These are phyloP conservation scores for Schizopygopsis pylzovi DNA, from an alignment of 2,797 vertebrate genomes.

Conservation along the genomic window DNA sequence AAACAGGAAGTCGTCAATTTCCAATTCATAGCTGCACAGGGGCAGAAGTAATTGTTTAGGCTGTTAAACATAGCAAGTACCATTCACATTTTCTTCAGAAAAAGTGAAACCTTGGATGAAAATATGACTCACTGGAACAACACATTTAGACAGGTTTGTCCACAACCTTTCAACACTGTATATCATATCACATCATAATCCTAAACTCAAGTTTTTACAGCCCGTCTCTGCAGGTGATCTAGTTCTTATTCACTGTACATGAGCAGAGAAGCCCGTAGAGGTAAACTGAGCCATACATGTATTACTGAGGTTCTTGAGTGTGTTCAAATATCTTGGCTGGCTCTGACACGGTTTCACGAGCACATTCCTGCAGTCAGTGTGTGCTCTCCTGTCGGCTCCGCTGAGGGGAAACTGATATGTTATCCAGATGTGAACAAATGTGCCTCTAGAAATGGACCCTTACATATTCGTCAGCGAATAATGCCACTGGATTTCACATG, in stretches of 20 bases:
- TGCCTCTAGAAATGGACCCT: no score
- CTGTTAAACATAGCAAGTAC: neutral
- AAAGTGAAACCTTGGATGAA: no score
- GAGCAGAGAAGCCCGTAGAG: conserved; percentile 27
- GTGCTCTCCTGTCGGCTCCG: conserved; percentile 33
- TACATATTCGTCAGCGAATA: conserved; percentile 25
- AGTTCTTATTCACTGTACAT: conserved; percentile 43
- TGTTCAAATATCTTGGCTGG: conserved; percentile 34
- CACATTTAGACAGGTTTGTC: neutral
- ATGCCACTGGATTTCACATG: conserved; percentile 49
- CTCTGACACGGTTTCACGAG: conserved; percentile 52
- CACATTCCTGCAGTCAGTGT: conserved; percentile 52
- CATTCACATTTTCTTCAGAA: neutral
- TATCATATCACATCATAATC: neutral
- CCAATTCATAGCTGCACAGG: neutral
- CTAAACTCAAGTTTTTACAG: neutral
- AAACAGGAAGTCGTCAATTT: conserved; percentile 1
- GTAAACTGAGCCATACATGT: conserved; percentile 38
- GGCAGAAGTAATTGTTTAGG: neutral
- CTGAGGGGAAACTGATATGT: conserved; percentile 45
- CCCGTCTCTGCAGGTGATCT: conserved; percentile 34
- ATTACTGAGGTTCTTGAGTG: conserved; percentile 45
- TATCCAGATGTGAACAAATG: conserved; percentile 61
- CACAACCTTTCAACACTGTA: neutral
- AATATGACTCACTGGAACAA: no score